Evolutionary conservation across 2,888 invertebrate species (phyloP), one percentile per base, ranked within the genome.

Genomic region (Microplitis deprimator): DNA sequence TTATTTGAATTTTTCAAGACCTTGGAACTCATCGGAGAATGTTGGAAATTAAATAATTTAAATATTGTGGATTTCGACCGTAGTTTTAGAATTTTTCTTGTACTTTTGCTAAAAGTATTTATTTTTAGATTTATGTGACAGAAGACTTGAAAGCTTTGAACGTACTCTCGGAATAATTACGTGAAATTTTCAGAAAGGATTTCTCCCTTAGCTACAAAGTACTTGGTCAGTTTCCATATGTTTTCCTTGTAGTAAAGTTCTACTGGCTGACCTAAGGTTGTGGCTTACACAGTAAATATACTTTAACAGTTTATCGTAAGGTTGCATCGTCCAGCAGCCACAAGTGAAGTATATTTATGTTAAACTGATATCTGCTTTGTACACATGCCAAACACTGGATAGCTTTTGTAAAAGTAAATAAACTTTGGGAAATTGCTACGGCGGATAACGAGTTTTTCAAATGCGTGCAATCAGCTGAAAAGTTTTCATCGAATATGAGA

Each of bases 401-500:
- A 1, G 50, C 71, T 17, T 29, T n/a, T 39, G 38, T 72, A 38
- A 13, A 40, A 39, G 40, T 60, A 62, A 38, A 16, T 6, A 68
- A 68, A 41, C 10, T 68, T 68, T 41, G 41, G 60, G 39, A 16
- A 72, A 72, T 39, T 72, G 71, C 39, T 29, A 60, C 17, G 16
- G n/a, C 60, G 71, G 62, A 39, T 61, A 62, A 62, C 60, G 70
- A 74, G 69, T 38, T 68, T 79, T 73, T 62, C 74, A 78, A 80
- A 81, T 80, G 68, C 77, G 79, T 77, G 80, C 81, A 81, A 81
- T 81, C 80, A 81, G 77, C 80, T 75, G 76, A 77, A 79, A 81
- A 81, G 78, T 81, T 80, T 81, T 79, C 50, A 81, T 80, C 79
- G 78, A 61, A 69, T 75, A 41, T 38, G 75, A 60, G 60, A 50